A percentile compares a stretch with the other conserved stretches of the same genome.
Conservation (phyloP, 1,140 invertebrate genomes). For the Metaphire vulgaris region DNA sequence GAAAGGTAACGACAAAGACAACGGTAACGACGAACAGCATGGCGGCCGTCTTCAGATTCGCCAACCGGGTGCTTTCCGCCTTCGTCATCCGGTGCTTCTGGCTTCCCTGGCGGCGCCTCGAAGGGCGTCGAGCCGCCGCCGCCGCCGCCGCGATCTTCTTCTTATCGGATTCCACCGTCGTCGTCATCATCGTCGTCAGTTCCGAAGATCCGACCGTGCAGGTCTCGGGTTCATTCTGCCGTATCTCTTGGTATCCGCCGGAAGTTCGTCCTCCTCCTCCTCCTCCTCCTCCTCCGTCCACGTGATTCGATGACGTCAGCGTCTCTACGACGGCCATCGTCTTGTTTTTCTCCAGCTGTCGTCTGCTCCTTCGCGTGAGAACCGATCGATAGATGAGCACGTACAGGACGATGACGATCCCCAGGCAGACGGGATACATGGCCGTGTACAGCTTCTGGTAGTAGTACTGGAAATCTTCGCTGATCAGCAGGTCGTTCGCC, state of each 20-base stretch:
- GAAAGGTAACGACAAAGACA: slow-evolving; percentile 45
- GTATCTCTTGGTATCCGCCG: not conserved
- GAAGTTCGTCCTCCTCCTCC: not conserved
- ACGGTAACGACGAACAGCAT: slow-evolving; percentile 39
- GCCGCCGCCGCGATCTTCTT: not conserved
- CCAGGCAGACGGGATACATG: slow-evolving; percentile 26
- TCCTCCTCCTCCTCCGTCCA: slow-evolving; percentile 1
- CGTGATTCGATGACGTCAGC: too few species aligned
- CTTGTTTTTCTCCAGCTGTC: slow-evolving; percentile 26
- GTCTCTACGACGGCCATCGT: slow-evolving; percentile 6
- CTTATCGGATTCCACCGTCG: not conserved
- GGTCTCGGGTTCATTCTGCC: slow-evolving; percentile 17
- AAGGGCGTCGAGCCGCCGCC: not conserved
- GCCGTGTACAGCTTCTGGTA: too few species aligned
- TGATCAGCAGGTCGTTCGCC: slow-evolving; percentile 10
- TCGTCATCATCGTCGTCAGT: not conserved
- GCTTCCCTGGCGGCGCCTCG: not conserved
- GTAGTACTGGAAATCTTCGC: slow-evolving; percentile 16
- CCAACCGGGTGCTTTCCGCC: slow-evolving; percentile 10
- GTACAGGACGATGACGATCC: slow-evolving; percentile 29
- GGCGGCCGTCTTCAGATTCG: too few species aligned
- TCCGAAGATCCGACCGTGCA: too few species aligned
- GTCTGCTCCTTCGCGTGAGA: slow-evolving; percentile 20
- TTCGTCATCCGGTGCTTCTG: slow-evolving; percentile 5
- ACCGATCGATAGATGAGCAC: too few species aligned